Evolutionary conservation across 2,797 vertebrate genomes (phyloP).

Genomic region (Atherinosoma microstoma): DNA sequence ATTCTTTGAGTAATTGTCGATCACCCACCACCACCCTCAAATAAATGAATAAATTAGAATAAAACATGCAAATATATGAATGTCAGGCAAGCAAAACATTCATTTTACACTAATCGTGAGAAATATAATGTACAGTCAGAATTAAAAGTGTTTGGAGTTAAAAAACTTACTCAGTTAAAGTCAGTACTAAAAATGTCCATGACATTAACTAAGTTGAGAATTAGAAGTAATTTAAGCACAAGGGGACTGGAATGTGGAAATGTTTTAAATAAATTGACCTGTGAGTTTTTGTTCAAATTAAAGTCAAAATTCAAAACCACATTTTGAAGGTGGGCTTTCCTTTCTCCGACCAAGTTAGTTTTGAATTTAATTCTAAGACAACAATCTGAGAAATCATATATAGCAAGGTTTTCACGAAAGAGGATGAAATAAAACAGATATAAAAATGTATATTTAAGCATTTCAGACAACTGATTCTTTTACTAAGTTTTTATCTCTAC

Average conservation of each 20-base stretch:
- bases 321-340: background rate
- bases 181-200: background rate
- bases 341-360: background rate
- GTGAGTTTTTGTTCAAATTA: background rate
- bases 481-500: too few species aligned
- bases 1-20: too few species aligned
- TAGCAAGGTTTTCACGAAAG: background rate
- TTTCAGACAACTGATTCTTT: conserved; percentile 3
- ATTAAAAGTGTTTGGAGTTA: background rate
- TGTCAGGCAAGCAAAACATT: too few species aligned
- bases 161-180: background rate
- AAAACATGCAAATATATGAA: too few species aligned
- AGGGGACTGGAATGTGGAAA: background rate
- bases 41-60: too few species aligned
- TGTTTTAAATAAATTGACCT: background rate
- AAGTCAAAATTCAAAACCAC: background rate
- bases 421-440: conserved; percentile 11
- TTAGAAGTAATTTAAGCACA: background rate
- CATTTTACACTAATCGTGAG: background rate
- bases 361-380: background rate
- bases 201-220: background rate
- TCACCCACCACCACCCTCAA: too few species aligned
- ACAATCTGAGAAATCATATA: background rate
- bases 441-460: conserved; percentile 13
- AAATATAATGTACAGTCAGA: background rate